phyloP scores from a whole-genome alignment of 2,797 vertebrate species.

The Catostomus latipinnis region DNA sequence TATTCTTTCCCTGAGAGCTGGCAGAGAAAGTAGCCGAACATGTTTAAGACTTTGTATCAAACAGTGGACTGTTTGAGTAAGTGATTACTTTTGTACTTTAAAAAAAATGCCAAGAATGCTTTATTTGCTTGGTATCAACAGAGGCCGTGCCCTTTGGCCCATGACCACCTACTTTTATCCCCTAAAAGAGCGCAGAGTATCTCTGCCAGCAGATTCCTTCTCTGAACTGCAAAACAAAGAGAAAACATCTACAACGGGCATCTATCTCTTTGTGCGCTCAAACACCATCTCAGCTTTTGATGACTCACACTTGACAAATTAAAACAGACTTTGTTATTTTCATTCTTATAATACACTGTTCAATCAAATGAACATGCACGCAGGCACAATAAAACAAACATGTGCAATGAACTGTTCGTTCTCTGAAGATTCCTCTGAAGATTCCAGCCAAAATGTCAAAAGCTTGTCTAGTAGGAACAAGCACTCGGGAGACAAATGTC shows the following conservation, averaged over 20 bases:
- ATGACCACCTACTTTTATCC: constrained; percentile 18
- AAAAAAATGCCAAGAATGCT: constrained; percentile 29
- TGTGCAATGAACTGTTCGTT: constrained; percentile 39
- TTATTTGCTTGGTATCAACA: constrained; percentile 27
- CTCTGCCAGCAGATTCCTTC: constrained; percentile 19
- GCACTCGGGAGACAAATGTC: background rate
- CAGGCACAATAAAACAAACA: constrained; percentile 56
- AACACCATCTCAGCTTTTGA: constrained; percentile 3
- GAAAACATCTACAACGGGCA: background rate
- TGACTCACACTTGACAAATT: constrained; percentile 37
- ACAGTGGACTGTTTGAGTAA: constrained; percentile 22
- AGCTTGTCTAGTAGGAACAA: constrained; percentile 2
- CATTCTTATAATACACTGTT: background rate
- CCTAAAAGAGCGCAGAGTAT: constrained; percentile 24
- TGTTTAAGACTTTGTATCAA: constrained; percentile 11
- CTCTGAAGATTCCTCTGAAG: constrained; percentile 15
- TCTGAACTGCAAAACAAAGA: background rate
- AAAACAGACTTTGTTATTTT: constrained; percentile 36
- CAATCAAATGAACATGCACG: constrained; percentile 46
- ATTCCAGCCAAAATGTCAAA: constrained; percentile 39
- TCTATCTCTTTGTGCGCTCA: background rate
- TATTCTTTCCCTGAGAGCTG: background rate
- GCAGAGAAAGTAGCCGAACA: background rate
- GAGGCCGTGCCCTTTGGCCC: constrained; percentile 36
- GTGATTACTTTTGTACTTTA: background rate